These are phyloP conservation scores for Nothocercus nigrocapillus DNA, from an alignment of 2,113 vertebrate species.

Conservation along the genomic window DNA sequence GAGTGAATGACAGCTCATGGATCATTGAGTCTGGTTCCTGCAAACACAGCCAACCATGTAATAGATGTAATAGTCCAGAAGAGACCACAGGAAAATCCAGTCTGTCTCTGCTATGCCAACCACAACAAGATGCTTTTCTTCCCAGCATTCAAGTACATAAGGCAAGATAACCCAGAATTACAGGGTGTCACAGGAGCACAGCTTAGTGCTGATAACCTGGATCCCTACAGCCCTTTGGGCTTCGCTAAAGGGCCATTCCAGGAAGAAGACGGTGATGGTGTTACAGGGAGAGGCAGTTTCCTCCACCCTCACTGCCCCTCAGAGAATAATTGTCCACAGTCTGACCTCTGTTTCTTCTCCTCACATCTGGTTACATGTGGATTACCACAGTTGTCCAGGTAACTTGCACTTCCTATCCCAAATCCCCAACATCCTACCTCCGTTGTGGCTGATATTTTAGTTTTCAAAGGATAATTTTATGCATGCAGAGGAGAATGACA, in stretches of 20 bases:
- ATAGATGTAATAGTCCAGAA: constrained; percentile 42
- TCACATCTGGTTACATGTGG: background rate
- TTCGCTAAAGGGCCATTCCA: background rate
- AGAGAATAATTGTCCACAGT: background rate
- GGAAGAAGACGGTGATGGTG: background rate
- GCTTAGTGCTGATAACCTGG: background rate
- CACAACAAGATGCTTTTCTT: background rate
- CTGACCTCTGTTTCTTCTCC: background rate
- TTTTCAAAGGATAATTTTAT: background rate
- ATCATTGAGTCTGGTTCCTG: constrained; percentile 14
- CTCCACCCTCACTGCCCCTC: background rate
- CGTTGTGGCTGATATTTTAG: accelerated
- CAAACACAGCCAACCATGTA: constrained; percentile 39
- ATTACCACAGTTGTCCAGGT: background rate
- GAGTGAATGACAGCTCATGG: constrained; percentile 26
- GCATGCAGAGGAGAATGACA: background rate
- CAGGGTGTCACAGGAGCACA: background rate
- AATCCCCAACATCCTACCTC: background rate
- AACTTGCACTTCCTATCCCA: background rate
- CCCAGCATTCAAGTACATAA: background rate
- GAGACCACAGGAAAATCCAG: constrained; percentile 18
- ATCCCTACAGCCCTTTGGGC: background rate
- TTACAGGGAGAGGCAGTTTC: background rate
- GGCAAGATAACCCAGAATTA: background rate
- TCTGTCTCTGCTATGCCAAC: background rate